phyloP scores from a whole-genome alignment of 2,888 invertebrate species.

The Yponomeuta malinellus region DNA sequence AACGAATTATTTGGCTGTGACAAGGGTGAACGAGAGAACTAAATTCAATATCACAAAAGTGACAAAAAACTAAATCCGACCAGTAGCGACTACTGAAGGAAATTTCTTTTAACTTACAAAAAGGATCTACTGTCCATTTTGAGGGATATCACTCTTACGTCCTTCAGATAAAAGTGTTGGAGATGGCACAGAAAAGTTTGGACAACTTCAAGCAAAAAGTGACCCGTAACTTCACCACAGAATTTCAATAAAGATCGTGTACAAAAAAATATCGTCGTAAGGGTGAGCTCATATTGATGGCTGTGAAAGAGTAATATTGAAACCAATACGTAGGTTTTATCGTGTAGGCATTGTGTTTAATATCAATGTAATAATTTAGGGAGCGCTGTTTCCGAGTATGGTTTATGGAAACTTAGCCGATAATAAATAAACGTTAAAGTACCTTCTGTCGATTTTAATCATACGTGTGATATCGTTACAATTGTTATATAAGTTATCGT shows the following conservation, averaged over 20 bases:
- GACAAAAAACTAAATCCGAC: background rate
- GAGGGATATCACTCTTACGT: background rate
- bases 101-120: background rate
- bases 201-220: conserved; percentile 19
- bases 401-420: too few relatives aligned
- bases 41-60: background rate
- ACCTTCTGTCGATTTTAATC: too few relatives aligned
- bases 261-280: conserved; percentile 51
- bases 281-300: conserved; percentile 37
- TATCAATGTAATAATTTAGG: conserved; percentile 17
- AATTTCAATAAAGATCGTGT: conserved; percentile 64
- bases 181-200: background rate
- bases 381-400: background rate
- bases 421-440: too few relatives aligned
- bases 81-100: background rate
- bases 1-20: background rate
- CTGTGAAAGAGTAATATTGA: conserved; percentile 40
- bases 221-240: conserved; percentile 51
- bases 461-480: too few relatives aligned
- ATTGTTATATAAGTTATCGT: too few relatives aligned
- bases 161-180: background rate
- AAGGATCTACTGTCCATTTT: background rate
- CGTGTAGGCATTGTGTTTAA: conserved; percentile 20
- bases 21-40: background rate
- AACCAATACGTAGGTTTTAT: conserved; percentile 55